Evolutionary conservation across 2,113 vertebrate species (phyloP).

Genomic region (Ahaetulla prasina): DNA sequence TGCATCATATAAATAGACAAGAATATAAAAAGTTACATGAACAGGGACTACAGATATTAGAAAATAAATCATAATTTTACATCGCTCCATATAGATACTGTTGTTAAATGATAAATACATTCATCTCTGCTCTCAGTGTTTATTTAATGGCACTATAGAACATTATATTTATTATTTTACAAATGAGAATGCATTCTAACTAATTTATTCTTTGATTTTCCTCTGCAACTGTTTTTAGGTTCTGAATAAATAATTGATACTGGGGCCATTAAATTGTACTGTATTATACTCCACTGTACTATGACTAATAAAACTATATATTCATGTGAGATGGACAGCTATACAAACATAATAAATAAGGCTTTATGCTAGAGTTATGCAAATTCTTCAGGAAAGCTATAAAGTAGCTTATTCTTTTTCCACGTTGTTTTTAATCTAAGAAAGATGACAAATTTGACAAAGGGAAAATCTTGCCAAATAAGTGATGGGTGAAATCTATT

Average conservation of each 20-base stretch:
- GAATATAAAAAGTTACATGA: neutral
- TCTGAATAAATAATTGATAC: neutral
- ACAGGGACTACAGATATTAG: neutral
- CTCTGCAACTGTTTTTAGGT: neutral
- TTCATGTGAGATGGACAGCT: neutral
- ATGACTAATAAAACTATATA: neutral
- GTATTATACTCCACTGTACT: neutral
- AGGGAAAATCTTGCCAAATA: neutral
- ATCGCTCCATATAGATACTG: neutral
- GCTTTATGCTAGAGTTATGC: neutral
- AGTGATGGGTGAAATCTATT: neutral
- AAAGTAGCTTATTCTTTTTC: neutral
- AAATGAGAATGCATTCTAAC: neutral
- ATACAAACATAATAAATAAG: neutral
- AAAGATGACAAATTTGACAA: neutral
- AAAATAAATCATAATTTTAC: neutral
- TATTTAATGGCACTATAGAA: neutral
- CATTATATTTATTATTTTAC: neutral
- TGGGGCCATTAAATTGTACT: neutral
- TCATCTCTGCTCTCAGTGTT: neutral
- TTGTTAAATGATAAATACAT: neutral
- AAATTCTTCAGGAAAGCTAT: neutral
- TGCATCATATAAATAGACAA: neutral
- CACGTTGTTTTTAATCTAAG: neutral
- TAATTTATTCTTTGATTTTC: neutral